Base-by-base conservation (phyloP, 1,140 invertebrate species). In the Pissodes strobi region DNA sequence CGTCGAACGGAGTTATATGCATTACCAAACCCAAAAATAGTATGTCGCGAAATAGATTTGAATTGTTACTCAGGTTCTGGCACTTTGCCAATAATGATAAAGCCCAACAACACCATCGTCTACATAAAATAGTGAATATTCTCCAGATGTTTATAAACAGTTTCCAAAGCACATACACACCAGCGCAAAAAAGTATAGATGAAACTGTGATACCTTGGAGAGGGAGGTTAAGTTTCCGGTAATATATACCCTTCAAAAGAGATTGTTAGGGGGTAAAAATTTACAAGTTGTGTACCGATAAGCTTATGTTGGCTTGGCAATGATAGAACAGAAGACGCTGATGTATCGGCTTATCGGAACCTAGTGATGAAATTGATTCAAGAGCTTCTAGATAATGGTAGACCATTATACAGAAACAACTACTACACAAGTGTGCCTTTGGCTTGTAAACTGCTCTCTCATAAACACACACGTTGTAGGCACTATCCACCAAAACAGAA, bases 401-500 rank as follows among this genome's bases (percentile, higher is more conserved):
- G n/a, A n/a, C n/a, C n/a, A n/a, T n/a, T n/a, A n/a, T n/a, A n/a
- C n/a, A n/a, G n/a, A n/a, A 66, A 67, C 57, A 75, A 68, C 58
- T 80, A 69, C 71, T 81, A 79, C 59, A 77, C 72, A 21, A 80
- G 78, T 69, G 66, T 80, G 57, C 22, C 73, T 52, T 69, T 82
- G 56, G 77, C 79, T n/a, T 53, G n/a, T 34, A n/a, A 34, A 34
- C 30, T 34, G 30, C 30, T 34, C 30, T 34, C 30, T 34, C 30
- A 34, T 34, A 34, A n/a, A n/a, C n/a, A n/a, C n/a, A n/a, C n/a
- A n/a, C n/a, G n/a, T n/a, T n/a, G n/a, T n/a, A n/a, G n/a, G n/a
- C n/a, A n/a, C n/a, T n/a, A n/a, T n/a, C n/a, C n/a, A n/a, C n/a
- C n/a, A n/a, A n/a, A n/a, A n/a, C n/a, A n/a, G n/a, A n/a, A n/a